phyloP scores from a whole-genome alignment of 1,140 invertebrate species.

The Pectinophora gossypiella region DNA sequence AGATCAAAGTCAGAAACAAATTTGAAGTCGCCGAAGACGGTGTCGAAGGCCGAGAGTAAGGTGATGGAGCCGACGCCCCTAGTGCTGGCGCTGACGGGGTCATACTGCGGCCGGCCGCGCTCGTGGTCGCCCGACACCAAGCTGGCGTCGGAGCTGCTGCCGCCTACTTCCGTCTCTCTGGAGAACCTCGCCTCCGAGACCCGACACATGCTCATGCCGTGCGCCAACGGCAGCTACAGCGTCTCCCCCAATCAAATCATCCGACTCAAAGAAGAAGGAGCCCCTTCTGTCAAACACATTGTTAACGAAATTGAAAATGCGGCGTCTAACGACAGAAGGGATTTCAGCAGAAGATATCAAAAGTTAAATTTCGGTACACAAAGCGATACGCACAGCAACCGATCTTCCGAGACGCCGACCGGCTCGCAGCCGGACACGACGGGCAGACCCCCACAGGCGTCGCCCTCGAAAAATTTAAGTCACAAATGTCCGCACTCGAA shows the following conservation, averaged over 20 bases:
- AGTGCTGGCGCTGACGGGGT: conserved; percentile 72
- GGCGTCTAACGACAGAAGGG: conserved; percentile 43
- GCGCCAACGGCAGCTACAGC: conserved; percentile 90
- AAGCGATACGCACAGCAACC: conserved; percentile 25
- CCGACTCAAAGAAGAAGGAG: conserved; percentile 79
- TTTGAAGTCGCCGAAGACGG: conserved; percentile 82
- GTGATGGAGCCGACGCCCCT: conserved; percentile 76
- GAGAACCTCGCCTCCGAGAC: conserved; percentile 81
- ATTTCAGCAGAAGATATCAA: conserved; percentile 75
- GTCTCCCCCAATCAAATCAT: conserved; percentile 93
- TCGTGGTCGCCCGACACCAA: conserved; percentile 88
- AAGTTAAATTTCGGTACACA: conserved; percentile 77
- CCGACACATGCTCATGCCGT: conserved; percentile 87
- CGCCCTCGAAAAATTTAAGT: conserved; percentile 34
- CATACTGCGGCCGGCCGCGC: conserved; percentile 79
- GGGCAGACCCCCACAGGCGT: conserved; percentile 26
- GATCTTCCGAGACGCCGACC: conserved; percentile 23
- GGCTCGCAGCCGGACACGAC: conserved; percentile 13
- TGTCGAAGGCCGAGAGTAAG: conserved; percentile 67
- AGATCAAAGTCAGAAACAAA: conserved; percentile 95
- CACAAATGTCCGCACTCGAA: conserved; percentile 39
- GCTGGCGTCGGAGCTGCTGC: conserved; percentile 76
- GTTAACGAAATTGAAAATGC: conserved; percentile 80
- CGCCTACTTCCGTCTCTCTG: conserved; percentile 77
- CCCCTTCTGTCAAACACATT: conserved; percentile 77